Evolutionary conservation across 2,113 vertebrate genomes (phyloP).

Genomic region (Tragelaphus buxtoni): DNA sequence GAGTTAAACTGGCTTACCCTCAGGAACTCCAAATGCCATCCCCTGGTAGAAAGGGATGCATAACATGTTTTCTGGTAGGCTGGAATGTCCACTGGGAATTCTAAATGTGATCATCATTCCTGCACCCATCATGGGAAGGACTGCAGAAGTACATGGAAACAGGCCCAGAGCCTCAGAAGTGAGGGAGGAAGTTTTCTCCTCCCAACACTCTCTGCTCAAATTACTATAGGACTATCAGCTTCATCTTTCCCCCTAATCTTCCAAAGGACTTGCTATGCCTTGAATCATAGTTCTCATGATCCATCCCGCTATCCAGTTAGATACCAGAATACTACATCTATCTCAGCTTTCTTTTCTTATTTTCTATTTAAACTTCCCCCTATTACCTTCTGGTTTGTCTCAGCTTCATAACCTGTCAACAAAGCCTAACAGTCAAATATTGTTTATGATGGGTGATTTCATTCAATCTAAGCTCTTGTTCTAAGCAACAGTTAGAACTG

Average conservation of each 20-base stretch:
- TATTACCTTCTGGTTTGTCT: not conserved
- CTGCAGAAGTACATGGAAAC: not conserved
- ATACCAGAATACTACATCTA: not conserved
- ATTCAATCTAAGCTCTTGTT: not conserved
- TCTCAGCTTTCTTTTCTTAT: not conserved
- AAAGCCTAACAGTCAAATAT: not conserved
- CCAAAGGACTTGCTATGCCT: not conserved
- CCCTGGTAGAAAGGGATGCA: not conserved
- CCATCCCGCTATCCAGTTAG: not conserved
- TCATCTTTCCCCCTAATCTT: not conserved
- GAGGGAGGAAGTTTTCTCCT: not conserved
- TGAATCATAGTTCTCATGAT: not conserved
- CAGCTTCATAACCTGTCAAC: not conserved
- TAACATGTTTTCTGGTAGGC: not conserved
- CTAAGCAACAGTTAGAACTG: not conserved
- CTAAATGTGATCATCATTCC: not conserved
- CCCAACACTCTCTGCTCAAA: not conserved
- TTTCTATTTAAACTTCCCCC: not conserved
- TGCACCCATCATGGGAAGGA: not conserved
- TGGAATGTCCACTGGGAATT: not conserved
- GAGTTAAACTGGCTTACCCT: not conserved
- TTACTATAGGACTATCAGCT: not conserved
- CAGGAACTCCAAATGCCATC: not conserved
- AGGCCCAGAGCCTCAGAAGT: not conserved
- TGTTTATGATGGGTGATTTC: not conserved